phyloP scores from a whole-genome alignment of 2,113 vertebrate species.

The human region GRCh38 chr5:77625001-77625500 shows the following conservation, averaged over 20 bases:
- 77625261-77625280: background rate
- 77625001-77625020: constrained; percentile 31
- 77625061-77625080: background rate
- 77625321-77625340: constrained; percentile 26
- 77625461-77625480: background rate
- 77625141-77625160: constrained; percentile 10
- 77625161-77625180: background rate
- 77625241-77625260: background rate
- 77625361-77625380: background rate
- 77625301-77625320: background rate
- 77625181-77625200: too few relatives aligned
- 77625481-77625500: constrained; percentile 37
- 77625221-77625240: too few relatives aligned
- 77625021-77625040: background rate
- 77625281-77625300: too few relatives aligned
- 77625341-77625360: background rate
- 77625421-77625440: constrained; percentile 61
- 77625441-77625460: background rate
- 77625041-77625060: constrained; percentile 19
- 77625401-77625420: constrained; percentile 73
- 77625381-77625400: constrained; percentile 1
- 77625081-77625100: background rate
- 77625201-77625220: too few relatives aligned
- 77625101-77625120: background rate
- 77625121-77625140: background rate